phyloP scores from a whole-genome alignment of 2,113 vertebrate species.

The Ivindomyrus marchei region DNA sequence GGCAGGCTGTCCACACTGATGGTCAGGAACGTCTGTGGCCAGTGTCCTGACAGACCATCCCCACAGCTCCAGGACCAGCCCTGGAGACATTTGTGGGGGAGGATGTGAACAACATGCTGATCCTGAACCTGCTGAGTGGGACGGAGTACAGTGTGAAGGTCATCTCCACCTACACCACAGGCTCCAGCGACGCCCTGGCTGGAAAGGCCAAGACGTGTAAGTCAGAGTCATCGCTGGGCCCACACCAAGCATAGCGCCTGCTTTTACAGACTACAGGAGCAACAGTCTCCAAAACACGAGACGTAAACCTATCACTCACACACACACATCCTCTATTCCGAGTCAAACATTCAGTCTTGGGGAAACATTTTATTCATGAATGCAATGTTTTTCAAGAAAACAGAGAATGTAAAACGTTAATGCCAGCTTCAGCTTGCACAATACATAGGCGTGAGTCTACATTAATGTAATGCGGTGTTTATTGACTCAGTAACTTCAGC shows the following conservation, averaged over 20 bases:
- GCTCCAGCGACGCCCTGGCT: conserved; percentile 80
- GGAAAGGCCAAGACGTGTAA: conserved; percentile 83
- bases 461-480: not conserved
- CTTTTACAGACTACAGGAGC: not conserved
- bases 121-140: conserved; percentile 86
- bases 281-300: not conserved
- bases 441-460: not conserved
- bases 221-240: conserved; percentile 26
- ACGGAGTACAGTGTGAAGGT: conserved; percentile 88
- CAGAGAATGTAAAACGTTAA: not conserved
- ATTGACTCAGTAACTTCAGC: not conserved
- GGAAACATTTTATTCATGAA: not conserved
- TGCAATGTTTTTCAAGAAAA: not conserved
- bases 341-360: not conserved
- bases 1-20: not conserved
- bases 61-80: conserved; percentile 72
- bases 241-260: not conserved
- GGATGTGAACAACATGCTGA: conserved; percentile 84
- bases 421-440: not conserved
- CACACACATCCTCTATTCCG: not conserved
- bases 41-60: conserved; percentile 13
- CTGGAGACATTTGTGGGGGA: conserved; percentile 93
- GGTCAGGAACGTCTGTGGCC: not conserved
- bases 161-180: conserved; percentile 85
- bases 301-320: not conserved